Percentiles rank a stretch among this genome's conserved stretches.
phyloP scores from a whole-genome alignment of 2,888 invertebrate species.

The Antheraea yamamai region DNA sequence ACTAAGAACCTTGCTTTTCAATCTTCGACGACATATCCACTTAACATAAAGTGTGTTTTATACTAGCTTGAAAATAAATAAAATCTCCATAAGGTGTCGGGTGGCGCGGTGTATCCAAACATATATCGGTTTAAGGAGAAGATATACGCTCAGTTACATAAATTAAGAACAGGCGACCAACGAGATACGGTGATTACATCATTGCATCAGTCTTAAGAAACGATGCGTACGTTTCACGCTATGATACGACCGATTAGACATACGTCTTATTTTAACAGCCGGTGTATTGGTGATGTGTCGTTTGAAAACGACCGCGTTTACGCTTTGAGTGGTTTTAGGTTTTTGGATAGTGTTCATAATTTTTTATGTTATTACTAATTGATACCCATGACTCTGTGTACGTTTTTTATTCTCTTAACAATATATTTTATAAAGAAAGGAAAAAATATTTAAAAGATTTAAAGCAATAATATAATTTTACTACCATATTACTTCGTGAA shows the following conservation, averaged over 20 bases:
- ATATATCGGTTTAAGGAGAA: neutral
- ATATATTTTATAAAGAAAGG: no score
- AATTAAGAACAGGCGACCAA: neutral
- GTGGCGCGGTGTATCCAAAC: neutral
- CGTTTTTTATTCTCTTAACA: no score
- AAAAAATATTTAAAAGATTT: no score
- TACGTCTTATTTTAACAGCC: slow-evolving; percentile 58
- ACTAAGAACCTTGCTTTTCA: neutral
- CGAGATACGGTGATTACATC: slow-evolving; percentile 7
- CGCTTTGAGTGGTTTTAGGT: neutral
- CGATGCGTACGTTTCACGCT: slow-evolving; percentile 50
- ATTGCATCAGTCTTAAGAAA: slow-evolving; percentile 32
- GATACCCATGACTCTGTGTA: neutral
- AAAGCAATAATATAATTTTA: no score
- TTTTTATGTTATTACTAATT: neutral
- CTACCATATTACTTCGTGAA: no score
- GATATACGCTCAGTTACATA: slow-evolving; percentile 1
- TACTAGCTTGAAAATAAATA: neutral
- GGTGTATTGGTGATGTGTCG: slow-evolving; percentile 40
- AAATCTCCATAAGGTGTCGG: neutral
- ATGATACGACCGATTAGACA: slow-evolving; percentile 52
- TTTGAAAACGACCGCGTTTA: neutral
- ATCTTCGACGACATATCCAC: neutral
- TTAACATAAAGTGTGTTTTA: neutral
- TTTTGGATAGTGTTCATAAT: slow-evolving; percentile 1